phyloP scores from a whole-genome alignment of 2,888 invertebrate genomes.

The Drosophila barbarae region DNA sequence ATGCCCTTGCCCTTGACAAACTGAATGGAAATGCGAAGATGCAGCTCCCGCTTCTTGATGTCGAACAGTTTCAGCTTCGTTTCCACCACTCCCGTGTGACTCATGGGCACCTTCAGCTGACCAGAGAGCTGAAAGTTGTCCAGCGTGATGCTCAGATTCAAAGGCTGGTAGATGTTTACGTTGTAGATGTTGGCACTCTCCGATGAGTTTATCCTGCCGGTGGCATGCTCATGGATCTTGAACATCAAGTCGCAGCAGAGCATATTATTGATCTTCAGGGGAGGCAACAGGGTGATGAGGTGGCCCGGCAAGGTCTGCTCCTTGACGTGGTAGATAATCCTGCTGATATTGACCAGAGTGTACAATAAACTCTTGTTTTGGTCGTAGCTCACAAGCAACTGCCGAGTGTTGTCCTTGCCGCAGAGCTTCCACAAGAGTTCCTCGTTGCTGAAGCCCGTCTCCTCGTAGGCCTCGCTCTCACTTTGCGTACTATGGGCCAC shows the following conservation, averaged over 20 bases:
- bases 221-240: constrained; percentile 80
- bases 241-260: constrained; percentile 90
- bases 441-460: constrained; percentile 74
- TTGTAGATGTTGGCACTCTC: constrained; percentile 82
- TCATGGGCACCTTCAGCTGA: constrained; percentile 82
- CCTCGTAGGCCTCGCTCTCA: constrained; percentile 52
- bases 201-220: constrained; percentile 80
- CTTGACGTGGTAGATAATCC: constrained; percentile 88
- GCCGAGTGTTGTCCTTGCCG: constrained; percentile 60
- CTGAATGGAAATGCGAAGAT: constrained; percentile 85
- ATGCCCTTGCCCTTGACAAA: constrained; percentile 83
- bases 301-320: constrained; percentile 88
- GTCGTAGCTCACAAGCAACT: constrained; percentile 71
- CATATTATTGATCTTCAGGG: constrained; percentile 91
- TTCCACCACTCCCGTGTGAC: constrained; percentile 82
- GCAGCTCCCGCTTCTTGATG: constrained; percentile 85
- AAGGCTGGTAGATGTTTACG: constrained; percentile 80
- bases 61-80: constrained; percentile 89
- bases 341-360: constrained; percentile 81
- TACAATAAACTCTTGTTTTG: constrained; percentile 72
- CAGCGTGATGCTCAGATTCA: constrained; percentile 87
- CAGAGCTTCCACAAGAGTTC: constrained; percentile 76
- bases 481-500: constrained; percentile 81
- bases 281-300: constrained; percentile 90
- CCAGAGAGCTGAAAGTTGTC: constrained; percentile 91